A percentile compares a stretch with the other conserved stretches of the same genome.
phyloP scores from a whole-genome alignment of 92 coral and sea anemone species.

The Diadumene lineata region DNA sequence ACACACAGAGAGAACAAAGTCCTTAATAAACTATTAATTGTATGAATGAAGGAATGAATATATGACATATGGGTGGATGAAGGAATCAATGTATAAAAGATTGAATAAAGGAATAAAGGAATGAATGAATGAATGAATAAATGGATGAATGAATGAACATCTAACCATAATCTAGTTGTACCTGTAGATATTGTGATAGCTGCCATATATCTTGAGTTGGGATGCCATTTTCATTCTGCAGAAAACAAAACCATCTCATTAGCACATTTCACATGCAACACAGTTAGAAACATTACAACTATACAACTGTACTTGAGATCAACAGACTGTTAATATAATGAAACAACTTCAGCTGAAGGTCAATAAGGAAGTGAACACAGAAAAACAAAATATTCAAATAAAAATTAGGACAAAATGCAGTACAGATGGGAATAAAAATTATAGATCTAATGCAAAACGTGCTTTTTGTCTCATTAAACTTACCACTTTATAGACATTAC shows the following conservation, averaged over 20 bases:
- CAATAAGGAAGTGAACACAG: background rate
- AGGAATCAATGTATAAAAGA: background rate
- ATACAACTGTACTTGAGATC: too few species aligned
- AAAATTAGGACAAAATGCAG: background rate
- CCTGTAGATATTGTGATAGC: slow-evolving; percentile 95
- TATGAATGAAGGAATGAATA: too few species aligned
- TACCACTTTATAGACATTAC: slow-evolving; percentile 30
- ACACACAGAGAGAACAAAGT: too few species aligned
- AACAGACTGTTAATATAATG: background rate
- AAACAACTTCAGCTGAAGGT: background rate
- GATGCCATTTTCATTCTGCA: slow-evolving; percentile 76
- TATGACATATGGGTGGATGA: too few species aligned
- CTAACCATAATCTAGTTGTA: slow-evolving; percentile 15
- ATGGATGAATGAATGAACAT: background rate
- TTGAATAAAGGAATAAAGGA: background rate
- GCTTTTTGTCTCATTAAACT: too few species aligned
- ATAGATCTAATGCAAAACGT: too few species aligned
- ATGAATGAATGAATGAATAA: background rate
- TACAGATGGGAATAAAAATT: background rate
- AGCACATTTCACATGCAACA: too few species aligned
- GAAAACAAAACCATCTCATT: background rate
- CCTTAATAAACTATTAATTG: too few species aligned
- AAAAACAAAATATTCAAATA: background rate
- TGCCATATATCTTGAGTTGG: slow-evolving; percentile 96
- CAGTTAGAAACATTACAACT: too few species aligned